Conservation (phyloP, 2,797 vertebrate genomes). For the Thamnophis elegans region DNA sequence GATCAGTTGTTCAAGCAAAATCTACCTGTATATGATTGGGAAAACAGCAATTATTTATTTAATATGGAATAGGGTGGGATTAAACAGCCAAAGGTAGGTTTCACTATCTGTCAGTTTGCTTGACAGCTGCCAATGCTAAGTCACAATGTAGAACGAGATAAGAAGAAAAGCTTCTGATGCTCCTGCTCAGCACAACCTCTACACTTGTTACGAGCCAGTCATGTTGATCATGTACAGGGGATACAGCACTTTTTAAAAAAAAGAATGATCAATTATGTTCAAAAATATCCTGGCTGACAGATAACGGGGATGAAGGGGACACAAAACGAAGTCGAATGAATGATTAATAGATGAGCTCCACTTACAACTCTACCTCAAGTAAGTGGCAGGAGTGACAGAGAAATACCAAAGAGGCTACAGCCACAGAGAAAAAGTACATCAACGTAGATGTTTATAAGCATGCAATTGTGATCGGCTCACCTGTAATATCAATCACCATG, state of each 20-base stretch:
- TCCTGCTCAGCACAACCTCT: not conserved
- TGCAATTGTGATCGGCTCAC: not conserved
- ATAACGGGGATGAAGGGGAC: not conserved
- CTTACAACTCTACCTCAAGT: not conserved
- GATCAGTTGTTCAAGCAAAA: not conserved
- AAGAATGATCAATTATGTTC: not conserved
- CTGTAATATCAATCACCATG: not conserved
- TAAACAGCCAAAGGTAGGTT: not conserved
- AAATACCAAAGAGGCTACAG: not conserved
- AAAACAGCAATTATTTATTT: not conserved
- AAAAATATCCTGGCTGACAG: not conserved
- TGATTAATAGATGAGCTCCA: not conserved
- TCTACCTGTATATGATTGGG: not conserved
- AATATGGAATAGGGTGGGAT: not conserved
- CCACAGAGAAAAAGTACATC: not conserved
- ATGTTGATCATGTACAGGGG: not conserved
- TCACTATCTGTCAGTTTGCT: not conserved
- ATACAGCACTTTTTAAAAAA: not conserved
- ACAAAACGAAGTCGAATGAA: not conserved
- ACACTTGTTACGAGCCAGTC: not conserved
- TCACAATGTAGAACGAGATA: not conserved
- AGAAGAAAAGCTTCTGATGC: not conserved
- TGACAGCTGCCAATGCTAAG: not conserved
- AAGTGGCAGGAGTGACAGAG: not conserved
- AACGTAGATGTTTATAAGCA: not conserved